These are phyloP conservation scores for Drymonia ruficornis DNA, from an alignment of 2,888 invertebrate genomes.

Conservation along the genomic window DNA sequence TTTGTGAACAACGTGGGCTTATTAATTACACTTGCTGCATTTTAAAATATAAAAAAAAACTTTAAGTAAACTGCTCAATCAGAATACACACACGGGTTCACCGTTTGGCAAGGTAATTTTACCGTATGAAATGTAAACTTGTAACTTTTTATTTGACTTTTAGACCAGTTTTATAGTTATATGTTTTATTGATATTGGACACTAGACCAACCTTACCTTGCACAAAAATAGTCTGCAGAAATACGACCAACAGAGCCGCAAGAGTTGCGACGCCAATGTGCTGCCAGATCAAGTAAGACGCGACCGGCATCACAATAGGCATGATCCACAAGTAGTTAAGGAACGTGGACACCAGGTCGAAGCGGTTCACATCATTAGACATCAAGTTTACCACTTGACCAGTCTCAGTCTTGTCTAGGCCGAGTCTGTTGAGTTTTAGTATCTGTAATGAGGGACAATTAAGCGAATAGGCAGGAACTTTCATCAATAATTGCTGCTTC, in stretches of 20 bases:
- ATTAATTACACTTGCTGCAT: too few relatives aligned
- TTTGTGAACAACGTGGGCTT: too few relatives aligned
- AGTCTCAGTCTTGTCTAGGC: conserved; percentile 86
- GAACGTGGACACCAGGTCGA: conserved; percentile 89
- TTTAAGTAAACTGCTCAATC: too few relatives aligned
- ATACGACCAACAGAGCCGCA: conserved; percentile 71
- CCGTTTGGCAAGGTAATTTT: too few relatives aligned
- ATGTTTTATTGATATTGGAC: too few relatives aligned
- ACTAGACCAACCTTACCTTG: conserved; percentile 54
- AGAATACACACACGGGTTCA: too few relatives aligned
- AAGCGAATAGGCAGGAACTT: too few relatives aligned
- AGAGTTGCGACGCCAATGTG: conserved; percentile 70
- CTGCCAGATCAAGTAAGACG: conserved; percentile 73
- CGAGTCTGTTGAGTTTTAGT: conserved; percentile 79
- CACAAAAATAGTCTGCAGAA: conserved; percentile 85
- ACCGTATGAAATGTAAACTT: too few relatives aligned
- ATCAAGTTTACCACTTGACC: conserved; percentile 93
- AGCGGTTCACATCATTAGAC: conserved; percentile 93
- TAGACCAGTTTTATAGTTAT: too few relatives aligned
- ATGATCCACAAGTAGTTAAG: conserved; percentile 92
- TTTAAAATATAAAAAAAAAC: too few relatives aligned
- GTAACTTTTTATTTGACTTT: too few relatives aligned
- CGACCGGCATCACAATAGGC: conserved; percentile 88
- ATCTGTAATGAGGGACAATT: conserved; percentile 54
- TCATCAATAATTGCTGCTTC: too few relatives aligned